phyloP scores from a whole-genome alignment of 2,113 vertebrate species.

The Ceyx melanurus region DNA sequence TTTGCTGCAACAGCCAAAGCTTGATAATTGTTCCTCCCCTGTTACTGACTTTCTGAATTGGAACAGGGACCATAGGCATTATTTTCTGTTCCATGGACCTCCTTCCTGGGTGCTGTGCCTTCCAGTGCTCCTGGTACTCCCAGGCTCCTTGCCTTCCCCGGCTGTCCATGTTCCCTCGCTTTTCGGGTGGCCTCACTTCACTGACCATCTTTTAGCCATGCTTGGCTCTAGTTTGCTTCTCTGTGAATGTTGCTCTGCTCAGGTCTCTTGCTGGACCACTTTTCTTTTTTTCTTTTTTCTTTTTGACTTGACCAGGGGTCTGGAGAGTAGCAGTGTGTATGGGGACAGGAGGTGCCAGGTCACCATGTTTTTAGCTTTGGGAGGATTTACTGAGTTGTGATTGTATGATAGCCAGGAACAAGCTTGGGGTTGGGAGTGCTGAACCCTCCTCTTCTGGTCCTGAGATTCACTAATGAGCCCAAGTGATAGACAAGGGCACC shows the following conservation, averaged over 20 bases:
- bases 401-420: rapidly evolving
- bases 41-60: background rate
- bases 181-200: background rate
- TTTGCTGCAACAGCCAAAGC: background rate
- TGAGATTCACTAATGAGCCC: background rate
- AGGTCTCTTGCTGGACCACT: background rate
- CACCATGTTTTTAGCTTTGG: rapidly evolving
- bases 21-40: background rate
- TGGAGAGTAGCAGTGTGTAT: background rate
- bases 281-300: background rate
- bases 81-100: rapidly evolving
- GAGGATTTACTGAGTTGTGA: background rate
- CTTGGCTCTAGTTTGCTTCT: background rate
- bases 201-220: background rate
- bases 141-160: background rate
- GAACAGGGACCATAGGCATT: rapidly evolving
- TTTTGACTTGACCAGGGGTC: background rate
- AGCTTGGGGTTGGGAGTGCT: background rate
- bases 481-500: background rate
- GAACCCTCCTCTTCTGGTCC: rapidly evolving
- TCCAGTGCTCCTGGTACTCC: no score
- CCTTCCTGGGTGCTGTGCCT: background rate
- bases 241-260: background rate
- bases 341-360: background rate
- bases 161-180: rapidly evolving